Conservation (phyloP, 1,140 invertebrate genomes). For the Glossosoma conforme region DNA sequence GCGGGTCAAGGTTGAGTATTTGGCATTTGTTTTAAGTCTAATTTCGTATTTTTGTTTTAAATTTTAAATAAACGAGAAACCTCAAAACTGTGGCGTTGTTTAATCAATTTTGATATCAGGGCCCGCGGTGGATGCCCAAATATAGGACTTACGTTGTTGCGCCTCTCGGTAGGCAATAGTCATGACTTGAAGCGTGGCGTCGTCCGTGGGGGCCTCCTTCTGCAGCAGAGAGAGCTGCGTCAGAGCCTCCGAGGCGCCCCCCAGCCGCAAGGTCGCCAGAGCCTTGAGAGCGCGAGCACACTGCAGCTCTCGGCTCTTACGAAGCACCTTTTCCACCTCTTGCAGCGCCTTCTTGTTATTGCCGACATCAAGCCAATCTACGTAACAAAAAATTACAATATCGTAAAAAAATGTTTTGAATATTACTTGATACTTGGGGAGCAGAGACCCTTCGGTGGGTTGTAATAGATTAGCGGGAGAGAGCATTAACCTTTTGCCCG, state of each 20-base stretch:
- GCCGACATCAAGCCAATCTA: constrained; percentile 92
- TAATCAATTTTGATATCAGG: too few relatives aligned
- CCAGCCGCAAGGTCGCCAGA: constrained; percentile 80
- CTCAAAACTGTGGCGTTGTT: too few relatives aligned
- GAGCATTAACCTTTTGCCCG: too few relatives aligned
- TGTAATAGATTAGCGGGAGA: too few relatives aligned
- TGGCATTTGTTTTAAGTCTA: too few relatives aligned
- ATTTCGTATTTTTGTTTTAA: too few relatives aligned
- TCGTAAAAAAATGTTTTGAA: too few relatives aligned
- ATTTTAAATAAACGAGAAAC: too few relatives aligned
- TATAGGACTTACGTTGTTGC: constrained; percentile 68
- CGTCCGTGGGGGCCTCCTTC: constrained; percentile 78
- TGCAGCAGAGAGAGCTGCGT: constrained; percentile 73
- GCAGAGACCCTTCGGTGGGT: too few relatives aligned
- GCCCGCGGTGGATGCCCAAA: too few relatives aligned
- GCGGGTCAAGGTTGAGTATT: too few relatives aligned
- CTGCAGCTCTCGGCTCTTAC: constrained; percentile 83
- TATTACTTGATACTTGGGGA: too few relatives aligned
- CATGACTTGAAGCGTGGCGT: constrained; percentile 93
- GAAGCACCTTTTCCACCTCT: constrained; percentile 92
- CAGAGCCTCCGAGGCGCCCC: constrained; percentile 73
- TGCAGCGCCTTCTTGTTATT: constrained; percentile 98
- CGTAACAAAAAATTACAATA: constrained; percentile 35
- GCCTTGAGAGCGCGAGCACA: constrained; percentile 91
- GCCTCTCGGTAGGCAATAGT: constrained; percentile 91